These are phyloP conservation scores for Marmota monax DNA, from an alignment of 2,113 vertebrate genomes.

Conservation along the genomic window DNA sequence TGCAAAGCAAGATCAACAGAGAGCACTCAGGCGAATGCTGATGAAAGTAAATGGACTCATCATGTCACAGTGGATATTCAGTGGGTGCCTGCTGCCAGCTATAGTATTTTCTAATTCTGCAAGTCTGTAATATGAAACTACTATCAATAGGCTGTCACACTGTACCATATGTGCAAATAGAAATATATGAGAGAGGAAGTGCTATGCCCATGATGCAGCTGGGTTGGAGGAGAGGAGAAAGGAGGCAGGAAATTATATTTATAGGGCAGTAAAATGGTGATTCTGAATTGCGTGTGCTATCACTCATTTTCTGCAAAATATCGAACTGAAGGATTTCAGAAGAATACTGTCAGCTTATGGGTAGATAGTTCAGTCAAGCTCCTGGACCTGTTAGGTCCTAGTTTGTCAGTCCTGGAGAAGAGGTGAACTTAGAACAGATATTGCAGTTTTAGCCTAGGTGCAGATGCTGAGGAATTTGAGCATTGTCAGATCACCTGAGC, in stretches of 20 bases:
- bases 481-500: neutral
- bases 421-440: neutral
- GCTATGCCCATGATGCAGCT: neutral
- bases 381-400: neutral
- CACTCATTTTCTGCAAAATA: neutral
- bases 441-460: neutral
- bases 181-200: slow-evolving; percentile 25
- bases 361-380: neutral
- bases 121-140: neutral
- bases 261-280: neutral
- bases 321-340: neutral
- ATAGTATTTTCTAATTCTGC: neutral
- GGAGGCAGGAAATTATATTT: neutral
- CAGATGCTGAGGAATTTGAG: neutral
- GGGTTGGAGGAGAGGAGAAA: neutral
- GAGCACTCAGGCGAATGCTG: neutral
- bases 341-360: neutral
- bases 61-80: rapidly evolving
- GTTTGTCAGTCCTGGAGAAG: neutral
- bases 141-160: slow-evolving; percentile 22
- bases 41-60: neutral
- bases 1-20: neutral
- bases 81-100: neutral
- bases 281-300: neutral
- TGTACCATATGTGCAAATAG: neutral